Base-by-base conservation (phyloP, 2,888 invertebrate species). In the Pachycephus smyrnensis region DNA sequence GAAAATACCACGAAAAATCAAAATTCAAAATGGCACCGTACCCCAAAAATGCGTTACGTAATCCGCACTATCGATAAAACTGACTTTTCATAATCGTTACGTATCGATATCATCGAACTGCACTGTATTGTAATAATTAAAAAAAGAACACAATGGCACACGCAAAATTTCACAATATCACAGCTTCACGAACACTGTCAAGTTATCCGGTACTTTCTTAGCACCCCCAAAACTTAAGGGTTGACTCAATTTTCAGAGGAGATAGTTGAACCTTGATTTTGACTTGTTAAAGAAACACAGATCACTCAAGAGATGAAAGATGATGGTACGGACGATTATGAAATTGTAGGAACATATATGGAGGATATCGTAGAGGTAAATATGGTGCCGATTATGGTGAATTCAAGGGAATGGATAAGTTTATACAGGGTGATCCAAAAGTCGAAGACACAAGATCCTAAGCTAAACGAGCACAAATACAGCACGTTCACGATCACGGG, bases 381-480 rank as follows among this genome's bases (percentile, higher is more conserved):
- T 23, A 23, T 55, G 9, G 9, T 2, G 55, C 23, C 23, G 55
- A 55, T 55, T 55, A 55, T 2, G 9, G 23, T 23, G 55, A 55
- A 55, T 55, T 55, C 2, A 9, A 55, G 55, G 55, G 23, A 23
- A 55, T 1, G 55, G 23, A 23, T 55, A 55, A 15, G 15, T 55
- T 55, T 23, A 23, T 55, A 55, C 55, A 55, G 55, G 55, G 55
- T 55, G 55, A 2, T 55, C 55, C 23, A 55, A 55, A 35, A 32
- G 6, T 33, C 32, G n/a, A 73, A 73, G 73, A 78, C 73, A 79
- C 55, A 80, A 84, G 85, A 73, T 84, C 80, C 82, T 86, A 85
- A 82, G 74, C 85, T 86, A 87, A 86, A 90, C 89, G 87, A 89
- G 81, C 88, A 89, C 88, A 86, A 88, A 83, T 84, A 89, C 88